Conservation (phyloP, 2,113 vertebrate species). For the Gadus macrocephalus region DNA sequence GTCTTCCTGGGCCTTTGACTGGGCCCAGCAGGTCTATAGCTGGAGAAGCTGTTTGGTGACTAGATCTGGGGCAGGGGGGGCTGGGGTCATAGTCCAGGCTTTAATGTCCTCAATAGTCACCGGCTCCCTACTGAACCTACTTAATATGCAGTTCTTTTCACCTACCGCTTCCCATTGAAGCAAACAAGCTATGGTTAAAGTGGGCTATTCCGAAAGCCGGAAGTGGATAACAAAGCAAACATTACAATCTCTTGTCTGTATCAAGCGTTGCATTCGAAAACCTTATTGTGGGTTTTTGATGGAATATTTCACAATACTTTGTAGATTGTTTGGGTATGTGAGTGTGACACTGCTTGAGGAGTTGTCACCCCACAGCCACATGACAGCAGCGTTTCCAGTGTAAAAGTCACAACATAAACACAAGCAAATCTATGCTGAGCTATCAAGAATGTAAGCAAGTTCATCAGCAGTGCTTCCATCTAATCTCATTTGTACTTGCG, state of each 20-base stretch:
- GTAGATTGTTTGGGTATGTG: no score
- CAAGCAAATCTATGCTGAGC: no score
- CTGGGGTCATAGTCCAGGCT: slow-evolving; percentile 59
- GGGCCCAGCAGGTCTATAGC: slow-evolving; percentile 58
- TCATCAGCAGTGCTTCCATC: no score
- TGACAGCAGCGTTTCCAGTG: no score
- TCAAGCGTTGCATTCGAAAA: no score
- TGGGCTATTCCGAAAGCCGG: slow-evolving; percentile 12
- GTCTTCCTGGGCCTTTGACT: slow-evolving; percentile 56
- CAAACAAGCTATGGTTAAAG: slow-evolving; percentile 27
- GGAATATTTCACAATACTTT: no score
- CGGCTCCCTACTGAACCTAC: slow-evolving; percentile 55
- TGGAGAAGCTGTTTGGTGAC: slow-evolving; percentile 50
- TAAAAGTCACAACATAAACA: no score
- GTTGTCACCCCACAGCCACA: no score
- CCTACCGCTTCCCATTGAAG: slow-evolving; percentile 40
- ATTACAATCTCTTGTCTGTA: background rate
- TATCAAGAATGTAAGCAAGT: no score
- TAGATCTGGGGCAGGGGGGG: slow-evolving; percentile 26
- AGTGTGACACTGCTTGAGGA: no score
- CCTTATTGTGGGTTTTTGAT: no score
- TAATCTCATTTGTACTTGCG: no score
- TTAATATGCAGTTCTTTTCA: slow-evolving; percentile 59
- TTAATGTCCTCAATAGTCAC: slow-evolving; percentile 50
- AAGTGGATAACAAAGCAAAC: slow-evolving; percentile 4